Base-by-base conservation (phyloP, 2,888 invertebrate species). In the Toxonevra muliebris region DNA sequence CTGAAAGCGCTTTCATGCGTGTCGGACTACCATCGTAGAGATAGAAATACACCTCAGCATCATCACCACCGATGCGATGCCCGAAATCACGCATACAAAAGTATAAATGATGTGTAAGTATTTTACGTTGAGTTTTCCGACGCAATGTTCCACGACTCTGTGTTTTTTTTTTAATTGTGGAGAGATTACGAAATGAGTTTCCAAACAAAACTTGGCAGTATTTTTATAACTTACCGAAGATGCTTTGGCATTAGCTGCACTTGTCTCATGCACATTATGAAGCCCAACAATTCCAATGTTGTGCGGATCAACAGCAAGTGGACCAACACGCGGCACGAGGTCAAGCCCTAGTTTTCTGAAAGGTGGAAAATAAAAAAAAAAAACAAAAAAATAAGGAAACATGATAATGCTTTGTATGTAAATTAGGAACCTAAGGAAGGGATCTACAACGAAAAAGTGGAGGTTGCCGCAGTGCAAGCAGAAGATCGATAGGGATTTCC, bases 1-100 rank as follows among this genome's bases (percentile, higher is more conserved):
- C 97, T 66, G 96, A 95, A 70, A 96, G 87, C 73, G 93, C 94
- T 77, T 91, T 92, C 77, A 88, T 90, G 77, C 91, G 89, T 75
- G 90, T 89, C 19, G 91, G 90, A 73, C 76, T 79, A 42, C 82
- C 84, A 82, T 97, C 96, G 83, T 93, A 96, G 0, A 96, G 86
- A 79, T 93, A 94, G 78, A 97, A 92, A 76, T 93, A 91, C 15
- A 96, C 89, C 85, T 96, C 96, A 0, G 94, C 93, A 80, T 96
- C 95, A 84, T 97, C 95, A 1, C 94, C 93, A 0, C 94, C 93
- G 1, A 95, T 91, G 61, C 93, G 92, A 82, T 93, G 93, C 0
- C 94, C 94, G 82, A 96, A 96, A 84, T 95, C 94, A 15, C 94
- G 87, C 91, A 95, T 92, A 80, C 93, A 93, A 84, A 95, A 92